Percentiles rank a stretch among this genome's conserved stretches.
Conservation (phyloP, 2,797 vertebrate genomes). For the Australoheros facetus region DNA sequence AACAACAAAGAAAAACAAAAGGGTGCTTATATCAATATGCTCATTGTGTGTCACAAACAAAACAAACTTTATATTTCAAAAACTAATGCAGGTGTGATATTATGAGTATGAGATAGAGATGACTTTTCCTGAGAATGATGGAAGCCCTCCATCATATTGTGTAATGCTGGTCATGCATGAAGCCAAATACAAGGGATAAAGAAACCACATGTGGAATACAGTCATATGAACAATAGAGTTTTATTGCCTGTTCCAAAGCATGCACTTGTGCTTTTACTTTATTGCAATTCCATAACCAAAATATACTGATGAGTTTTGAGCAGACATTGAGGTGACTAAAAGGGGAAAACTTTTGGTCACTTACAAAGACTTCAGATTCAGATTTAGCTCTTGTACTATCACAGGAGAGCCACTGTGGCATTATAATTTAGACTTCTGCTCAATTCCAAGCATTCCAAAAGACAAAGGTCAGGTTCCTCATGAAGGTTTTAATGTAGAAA, state of each 20-base stretch:
- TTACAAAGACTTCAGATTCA: conserved; percentile 18
- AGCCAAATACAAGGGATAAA: conserved; percentile 51
- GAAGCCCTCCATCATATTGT: conserved; percentile 38
- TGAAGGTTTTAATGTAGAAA: conserved; percentile 19
- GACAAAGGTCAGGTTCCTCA: conserved; percentile 1
- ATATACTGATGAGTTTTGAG: conserved; percentile 57
- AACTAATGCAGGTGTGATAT: conserved; percentile 25
- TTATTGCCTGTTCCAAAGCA: conserved; percentile 66
- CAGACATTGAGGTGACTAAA: conserved; percentile 54
- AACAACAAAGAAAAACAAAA: not conserved
- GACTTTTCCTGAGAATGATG: conserved; percentile 11
- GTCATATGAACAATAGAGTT: conserved; percentile 67
- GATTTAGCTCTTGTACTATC: conserved; percentile 18
- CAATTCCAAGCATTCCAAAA: conserved; percentile 11
- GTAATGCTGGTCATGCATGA: conserved; percentile 49
- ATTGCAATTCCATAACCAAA: conserved; percentile 73
- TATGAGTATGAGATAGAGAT: not conserved
- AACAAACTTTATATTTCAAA: not conserved
- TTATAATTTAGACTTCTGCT: conserved; percentile 5
- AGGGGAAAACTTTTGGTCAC: conserved; percentile 40
- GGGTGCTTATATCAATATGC: not conserved
- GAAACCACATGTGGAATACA: conserved; percentile 69
- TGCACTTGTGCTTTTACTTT: conserved; percentile 57
- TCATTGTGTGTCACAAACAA: not conserved
- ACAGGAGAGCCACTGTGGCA: not conserved